Evolutionary conservation across 2,888 invertebrate species (phyloP).

Genomic region (Copidosoma aretas): DNA sequence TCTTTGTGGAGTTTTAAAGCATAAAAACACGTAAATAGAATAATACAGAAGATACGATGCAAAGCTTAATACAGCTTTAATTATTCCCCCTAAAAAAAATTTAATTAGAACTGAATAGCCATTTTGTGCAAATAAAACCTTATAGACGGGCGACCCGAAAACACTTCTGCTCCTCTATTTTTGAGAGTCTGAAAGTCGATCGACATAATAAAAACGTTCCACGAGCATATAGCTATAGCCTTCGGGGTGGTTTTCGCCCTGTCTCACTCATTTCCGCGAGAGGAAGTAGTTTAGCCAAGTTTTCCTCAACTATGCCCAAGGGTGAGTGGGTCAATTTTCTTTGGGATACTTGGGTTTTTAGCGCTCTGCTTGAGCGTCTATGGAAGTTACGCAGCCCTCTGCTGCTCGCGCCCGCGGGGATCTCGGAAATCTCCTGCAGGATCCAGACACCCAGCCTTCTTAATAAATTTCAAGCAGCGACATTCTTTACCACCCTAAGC

Average conservation of each 20-base stretch:
- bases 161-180: not conserved
- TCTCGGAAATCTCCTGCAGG: not conserved
- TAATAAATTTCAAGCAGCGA: no score
- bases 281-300: conserved; percentile 7
- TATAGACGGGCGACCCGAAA: not conserved
- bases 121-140: not conserved
- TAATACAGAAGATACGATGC: not conserved
- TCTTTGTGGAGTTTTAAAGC: not conserved
- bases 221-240: no score
- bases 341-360: conserved; percentile 18
- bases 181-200: no score
- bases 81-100: not conserved
- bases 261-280: conserved; percentile 5
- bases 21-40: not conserved
- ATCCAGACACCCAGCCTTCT: no score
- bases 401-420: not conserved
- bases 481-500: no score
- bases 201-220: no score
- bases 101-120: not conserved
- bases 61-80: not conserved
- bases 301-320: conserved; percentile 18
- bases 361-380: conserved; percentile 9
- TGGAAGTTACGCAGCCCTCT: conserved; percentile 11
- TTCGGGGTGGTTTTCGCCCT: no score
- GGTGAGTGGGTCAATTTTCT: conserved; percentile 27